Conservation (phyloP, 35 echinoderm and acorn worm species). For the Apostichopus californicus region DNA sequence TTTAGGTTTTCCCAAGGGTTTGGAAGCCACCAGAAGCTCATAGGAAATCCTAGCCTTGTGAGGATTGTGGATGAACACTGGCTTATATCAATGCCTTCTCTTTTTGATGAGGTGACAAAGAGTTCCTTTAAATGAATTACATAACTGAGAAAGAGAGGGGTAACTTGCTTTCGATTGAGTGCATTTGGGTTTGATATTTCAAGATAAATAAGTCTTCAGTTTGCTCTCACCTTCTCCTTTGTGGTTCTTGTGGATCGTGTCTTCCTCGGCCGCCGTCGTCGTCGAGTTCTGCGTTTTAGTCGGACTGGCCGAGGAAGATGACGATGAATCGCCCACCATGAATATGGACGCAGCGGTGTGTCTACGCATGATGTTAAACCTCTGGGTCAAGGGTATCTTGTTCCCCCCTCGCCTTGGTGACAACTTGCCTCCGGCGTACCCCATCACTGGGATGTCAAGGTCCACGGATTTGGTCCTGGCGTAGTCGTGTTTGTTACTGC, state of each 20-base stretch:
- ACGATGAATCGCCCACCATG: slow-evolving; percentile 32
- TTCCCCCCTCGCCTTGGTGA: slow-evolving; percentile 60
- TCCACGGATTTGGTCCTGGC: slow-evolving; percentile 81
- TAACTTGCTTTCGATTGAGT: too few relatives aligned
- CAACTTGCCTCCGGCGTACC: slow-evolving; percentile 18
- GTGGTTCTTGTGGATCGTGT: neutral
- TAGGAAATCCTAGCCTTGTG: too few relatives aligned
- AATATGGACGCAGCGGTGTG: slow-evolving; percentile 69
- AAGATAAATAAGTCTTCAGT: neutral
- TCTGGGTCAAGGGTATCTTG: slow-evolving; percentile 52
- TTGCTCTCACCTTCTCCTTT: slow-evolving; percentile 51
- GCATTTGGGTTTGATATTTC: neutral
- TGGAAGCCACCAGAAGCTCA: too few relatives aligned
- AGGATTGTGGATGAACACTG: too few relatives aligned
- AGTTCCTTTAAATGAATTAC: too few relatives aligned
- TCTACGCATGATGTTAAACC: slow-evolving; percentile 70
- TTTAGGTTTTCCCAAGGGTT: too few relatives aligned
- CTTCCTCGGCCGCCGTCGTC: slow-evolving; percentile 58
- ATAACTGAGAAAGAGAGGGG: too few relatives aligned
- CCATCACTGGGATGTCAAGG: slow-evolving; percentile 63
- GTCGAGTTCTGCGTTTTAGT: neutral
- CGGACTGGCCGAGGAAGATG: neutral
- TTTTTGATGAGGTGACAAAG: too few relatives aligned
- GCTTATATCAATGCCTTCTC: too few relatives aligned
- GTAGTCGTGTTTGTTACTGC: slow-evolving; percentile 42